Base-by-base conservation (phyloP, 2,797 vertebrate species). In the Alcedo quadribrachys region DNA sequence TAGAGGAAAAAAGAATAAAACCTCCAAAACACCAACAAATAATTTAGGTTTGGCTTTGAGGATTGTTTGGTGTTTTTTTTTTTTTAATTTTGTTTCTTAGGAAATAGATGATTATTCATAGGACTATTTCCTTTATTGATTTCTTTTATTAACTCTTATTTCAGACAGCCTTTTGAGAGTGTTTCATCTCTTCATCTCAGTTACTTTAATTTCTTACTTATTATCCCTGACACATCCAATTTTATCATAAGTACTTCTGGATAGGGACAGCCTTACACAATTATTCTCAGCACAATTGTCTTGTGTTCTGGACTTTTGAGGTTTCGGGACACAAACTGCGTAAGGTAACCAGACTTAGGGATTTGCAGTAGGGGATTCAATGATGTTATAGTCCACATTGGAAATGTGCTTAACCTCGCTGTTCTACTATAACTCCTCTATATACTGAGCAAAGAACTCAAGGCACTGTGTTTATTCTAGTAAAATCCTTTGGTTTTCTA, bases 51-150 rank as follows among this genome's bases (percentile, higher is more conserved):
- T 69, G 58, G 4, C 45, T 57, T 43, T 32, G 10, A 5, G 1
- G 6, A 32, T 45, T 65, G 2, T 1, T 32, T 54, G 4, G 3
- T 27, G n/a, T 0, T 3, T 25, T 60, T 45, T 4, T 0, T 21
- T 67, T 81, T 65, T 35, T 35, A 40, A 15, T 40, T 40, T 40
- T 40, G 14, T 40, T 40, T 40, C 37, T 40, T 46, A 43, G 28
- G 11, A 3, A 80, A 77, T 54, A 48, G 82, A 40, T 1, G 1
- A 2, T 30, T 67, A 35, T 83, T 65, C 19, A 55, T 19, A 54
- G 12, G 9, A 32, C 7, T 33, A 30, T 77, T 85, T 78, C 24
- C 6, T 53, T 57, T 48, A 9, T 11, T 66, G 65, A 57, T 54
- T 43, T 43, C 7, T 48, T 54, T 71, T 58, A 22, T 78, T 27